Percentiles rank a stretch among this genome's conserved stretches.
phyloP scores from a whole-genome alignment of 2,888 invertebrate species.

The Pseudeuparius sepicola region DNA sequence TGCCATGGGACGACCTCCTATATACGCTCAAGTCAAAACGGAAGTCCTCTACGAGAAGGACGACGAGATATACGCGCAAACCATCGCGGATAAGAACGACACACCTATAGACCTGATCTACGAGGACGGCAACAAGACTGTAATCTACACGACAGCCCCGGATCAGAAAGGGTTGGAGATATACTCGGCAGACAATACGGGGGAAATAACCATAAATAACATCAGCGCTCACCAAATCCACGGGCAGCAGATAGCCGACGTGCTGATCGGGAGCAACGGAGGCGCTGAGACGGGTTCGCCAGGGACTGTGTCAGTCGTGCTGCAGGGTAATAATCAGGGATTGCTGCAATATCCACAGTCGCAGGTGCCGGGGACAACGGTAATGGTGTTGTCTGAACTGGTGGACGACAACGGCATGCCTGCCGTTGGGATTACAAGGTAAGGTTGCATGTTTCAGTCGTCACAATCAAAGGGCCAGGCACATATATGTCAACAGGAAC shows the following conservation, averaged over 20 bases:
- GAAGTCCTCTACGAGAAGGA: constrained; percentile 42
- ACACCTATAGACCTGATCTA: constrained; percentile 74
- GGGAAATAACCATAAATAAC: constrained; percentile 39
- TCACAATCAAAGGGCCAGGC: constrained; percentile 1
- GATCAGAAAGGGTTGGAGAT: constrained; percentile 75
- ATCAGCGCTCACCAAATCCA: constrained; percentile 39
- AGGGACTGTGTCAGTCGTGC: constrained; percentile 39
- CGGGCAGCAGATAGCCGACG: constrained; percentile 42
- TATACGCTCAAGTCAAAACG: constrained; percentile 47
- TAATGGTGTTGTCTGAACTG: constrained; percentile 60
- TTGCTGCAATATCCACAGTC: constrained; percentile 44
- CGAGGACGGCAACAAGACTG: constrained; percentile 75
- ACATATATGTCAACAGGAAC: no score
- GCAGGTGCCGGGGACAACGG: constrained; percentile 49
- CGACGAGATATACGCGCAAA: constrained; percentile 41
- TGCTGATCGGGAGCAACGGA: constrained; percentile 44
- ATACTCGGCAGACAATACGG: constrained; percentile 52
- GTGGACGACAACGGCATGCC: constrained; percentile 61
- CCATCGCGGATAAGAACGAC: constrained; percentile 50
- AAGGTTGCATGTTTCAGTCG: not conserved
- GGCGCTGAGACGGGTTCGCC: constrained; percentile 39
- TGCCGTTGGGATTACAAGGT: constrained; percentile 46
- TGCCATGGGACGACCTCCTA: constrained; percentile 48
- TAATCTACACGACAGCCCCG: constrained; percentile 69
- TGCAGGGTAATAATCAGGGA: constrained; percentile 45